A percentile compares a stretch with the other conserved stretches of the same genome.
Evolutionary conservation across 2,797 vertebrate genomes (phyloP).

Genomic region (Synaphobranchus kaupii): DNA sequence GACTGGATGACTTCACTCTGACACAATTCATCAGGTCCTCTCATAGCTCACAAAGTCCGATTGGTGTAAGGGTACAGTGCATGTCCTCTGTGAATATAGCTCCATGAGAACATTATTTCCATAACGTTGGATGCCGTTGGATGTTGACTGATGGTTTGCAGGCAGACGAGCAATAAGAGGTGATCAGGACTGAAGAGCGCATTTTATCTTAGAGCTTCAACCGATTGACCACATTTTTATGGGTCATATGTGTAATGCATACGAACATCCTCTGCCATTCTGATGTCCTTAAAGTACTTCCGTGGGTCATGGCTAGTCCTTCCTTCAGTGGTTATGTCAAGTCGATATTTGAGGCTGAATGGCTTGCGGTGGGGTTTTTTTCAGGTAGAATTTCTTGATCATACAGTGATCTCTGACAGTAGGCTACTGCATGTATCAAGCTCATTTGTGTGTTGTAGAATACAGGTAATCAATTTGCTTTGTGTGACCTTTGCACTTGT

Average conservation of each 20-base stretch:
- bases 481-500: conserved; percentile 8
- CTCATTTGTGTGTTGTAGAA: conserved; percentile 16
- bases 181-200: neutral
- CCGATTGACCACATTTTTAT: neutral
- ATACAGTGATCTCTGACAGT: conserved; percentile 42
- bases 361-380: conserved; percentile 15
- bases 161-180: conserved; percentile 29
- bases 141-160: conserved; percentile 36
- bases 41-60: conserved; percentile 25
- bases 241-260: neutral
- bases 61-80: neutral
- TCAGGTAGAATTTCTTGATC: conserved; percentile 40
- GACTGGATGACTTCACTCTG: conserved; percentile 24
- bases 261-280: conserved; percentile 15
- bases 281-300: neutral
- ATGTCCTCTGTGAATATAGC: neutral
- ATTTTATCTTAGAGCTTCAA: conserved; percentile 4
- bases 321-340: conserved; percentile 25
- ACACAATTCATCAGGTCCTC: conserved; percentile 44
- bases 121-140: neutral
- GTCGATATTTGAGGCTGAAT: neutral
- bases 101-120: neutral
- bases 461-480: conserved; percentile 14
- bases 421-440: conserved; percentile 26
- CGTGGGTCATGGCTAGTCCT: neutral